Base-by-base conservation (phyloP, 2,888 invertebrate genomes). In the Parnassius smintheus region DNA sequence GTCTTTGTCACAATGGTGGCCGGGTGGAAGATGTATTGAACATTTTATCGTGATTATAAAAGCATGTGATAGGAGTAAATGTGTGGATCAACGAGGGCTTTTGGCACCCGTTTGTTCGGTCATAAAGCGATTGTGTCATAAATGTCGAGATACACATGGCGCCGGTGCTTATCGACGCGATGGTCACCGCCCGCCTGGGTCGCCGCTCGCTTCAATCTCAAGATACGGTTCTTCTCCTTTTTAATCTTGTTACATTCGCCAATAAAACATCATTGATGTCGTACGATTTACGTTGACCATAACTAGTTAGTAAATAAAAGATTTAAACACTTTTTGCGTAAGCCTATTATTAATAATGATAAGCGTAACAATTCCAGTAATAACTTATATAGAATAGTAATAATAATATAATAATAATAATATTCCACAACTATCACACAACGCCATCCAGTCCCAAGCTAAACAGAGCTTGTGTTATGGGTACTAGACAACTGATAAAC, bases 71-170 rank as follows among this genome's bases (percentile, higher is more conserved):
- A 82, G 77, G 73, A 74, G 76, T 78, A 82, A 85, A 86, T 83
- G 89, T 89, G 88, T 87, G 74, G 76, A 75, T 76, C 80, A 85
- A 89, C 80, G 83, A 86, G 82, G 72, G 82, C 88, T 91, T 91
- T 91, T 91, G 88, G 89, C 91, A 91, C 91, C 89, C 88, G 85
- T 80, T 82, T 75, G 81, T 75, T 74, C 71, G 71, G 65, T 69
- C 67, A 64, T 65, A 65, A 64, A 61, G 66, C 72, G 69, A 74
- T 75, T 74, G 76, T 63, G 71, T 82, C 72, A 68, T 76, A 75
- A 77, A 85, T 73, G 66, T 65, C 66, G 70, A 73, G 83, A 85
- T 84, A 80, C 75, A 74, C 65, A 72, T 81, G 88, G 88, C 87
- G 88, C 88, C 88, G 73, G 61, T 74, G 80, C 83, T 81, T 83